Evolutionary conservation across 2,113 vertebrate genomes (phyloP).

Genomic region (Etheostoma cragini): DNA sequence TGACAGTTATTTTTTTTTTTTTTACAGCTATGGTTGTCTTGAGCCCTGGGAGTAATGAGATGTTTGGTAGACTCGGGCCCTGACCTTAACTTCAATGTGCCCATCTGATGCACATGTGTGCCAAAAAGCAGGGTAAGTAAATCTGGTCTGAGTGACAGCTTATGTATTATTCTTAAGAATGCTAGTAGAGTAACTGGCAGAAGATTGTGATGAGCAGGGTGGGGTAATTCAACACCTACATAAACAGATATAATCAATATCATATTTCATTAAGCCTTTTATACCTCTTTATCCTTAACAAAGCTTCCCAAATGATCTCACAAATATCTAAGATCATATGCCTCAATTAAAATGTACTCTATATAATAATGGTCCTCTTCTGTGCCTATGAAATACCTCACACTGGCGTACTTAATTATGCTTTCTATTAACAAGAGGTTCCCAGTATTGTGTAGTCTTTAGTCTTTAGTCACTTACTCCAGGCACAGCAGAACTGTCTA

Average conservation of each 20-base stretch:
- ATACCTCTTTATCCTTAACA: not conserved
- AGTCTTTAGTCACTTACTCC: slow-evolving; percentile 24
- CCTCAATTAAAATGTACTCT: not conserved
- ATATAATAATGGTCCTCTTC: not conserved
- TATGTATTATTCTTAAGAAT: not conserved
- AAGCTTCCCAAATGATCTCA: not conserved
- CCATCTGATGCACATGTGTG: slow-evolving; percentile 22
- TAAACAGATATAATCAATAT: too few relatives aligned
- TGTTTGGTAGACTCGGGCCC: not conserved
- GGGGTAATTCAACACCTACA: not conserved
- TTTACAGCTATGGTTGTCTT: not conserved
- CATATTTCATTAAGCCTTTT: not conserved
- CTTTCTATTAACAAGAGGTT: slow-evolving; percentile 16
- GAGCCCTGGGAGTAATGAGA: not conserved
- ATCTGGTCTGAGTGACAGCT: not conserved
- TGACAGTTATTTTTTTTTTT: not conserved
- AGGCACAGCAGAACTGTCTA: slow-evolving; percentile 55
- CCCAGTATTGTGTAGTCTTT: slow-evolving; percentile 11
- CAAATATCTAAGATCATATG: not conserved
- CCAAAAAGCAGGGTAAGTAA: not conserved
- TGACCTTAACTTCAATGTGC: not conserved
- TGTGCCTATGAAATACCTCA: not conserved
- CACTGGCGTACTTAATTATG: slow-evolving; percentile 1
- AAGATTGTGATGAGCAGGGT: not conserved
- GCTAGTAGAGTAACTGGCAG: not conserved